phyloP scores from a whole-genome alignment of 2,113 vertebrate species.

The Phalacrocorax brasilianus region DNA sequence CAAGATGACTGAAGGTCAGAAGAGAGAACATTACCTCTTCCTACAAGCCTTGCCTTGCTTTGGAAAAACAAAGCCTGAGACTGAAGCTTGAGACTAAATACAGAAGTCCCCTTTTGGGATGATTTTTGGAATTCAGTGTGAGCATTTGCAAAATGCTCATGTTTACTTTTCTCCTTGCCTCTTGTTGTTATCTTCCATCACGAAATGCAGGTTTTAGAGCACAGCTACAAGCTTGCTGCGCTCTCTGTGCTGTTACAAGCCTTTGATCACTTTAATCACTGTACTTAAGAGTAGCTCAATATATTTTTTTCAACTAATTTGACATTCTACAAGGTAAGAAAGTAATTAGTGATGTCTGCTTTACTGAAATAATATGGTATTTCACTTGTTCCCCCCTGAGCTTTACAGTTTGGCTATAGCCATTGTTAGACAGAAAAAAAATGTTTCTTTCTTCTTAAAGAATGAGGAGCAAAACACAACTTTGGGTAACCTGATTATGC shows the following conservation, averaged over 20 bases:
- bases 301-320: constrained; percentile 39
- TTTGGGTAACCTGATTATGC: constrained; percentile 7
- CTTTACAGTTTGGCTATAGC: constrained; percentile 31
- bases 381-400: constrained; percentile 43
- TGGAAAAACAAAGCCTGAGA: neutral
- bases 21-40: neutral
- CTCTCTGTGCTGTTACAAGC: neutral
- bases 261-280: constrained; percentile 52
- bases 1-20: neutral
- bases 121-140: neutral
- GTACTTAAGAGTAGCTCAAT: constrained; percentile 21
- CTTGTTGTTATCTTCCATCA: neutral
- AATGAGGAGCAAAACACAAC: constrained; percentile 40
- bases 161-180: neutral
- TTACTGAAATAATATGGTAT: neutral
- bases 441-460: neutral
- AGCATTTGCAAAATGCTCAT: neutral
- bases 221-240: neutral
- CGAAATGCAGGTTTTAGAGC: neutral
- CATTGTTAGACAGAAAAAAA: constrained; percentile 37
- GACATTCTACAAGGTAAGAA: constrained; percentile 16
- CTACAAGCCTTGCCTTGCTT: neutral
- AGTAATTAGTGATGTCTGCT: constrained; percentile 9
- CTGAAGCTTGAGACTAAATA: neutral
- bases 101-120: neutral